Base-by-base conservation (phyloP, 2,797 vertebrate species). In the Clarias pachynema region DNA sequence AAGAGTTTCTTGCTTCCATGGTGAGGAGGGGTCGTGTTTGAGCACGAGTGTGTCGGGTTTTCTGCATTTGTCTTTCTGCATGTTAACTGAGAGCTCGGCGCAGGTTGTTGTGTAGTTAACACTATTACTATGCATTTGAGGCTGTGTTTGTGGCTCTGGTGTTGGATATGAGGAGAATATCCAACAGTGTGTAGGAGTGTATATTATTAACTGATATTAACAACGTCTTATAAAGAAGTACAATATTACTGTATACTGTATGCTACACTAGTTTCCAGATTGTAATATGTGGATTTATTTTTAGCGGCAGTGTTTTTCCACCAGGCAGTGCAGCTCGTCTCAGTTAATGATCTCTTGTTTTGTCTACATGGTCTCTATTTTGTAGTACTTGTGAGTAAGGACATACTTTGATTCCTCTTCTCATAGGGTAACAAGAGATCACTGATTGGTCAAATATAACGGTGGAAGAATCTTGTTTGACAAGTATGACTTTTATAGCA, bases 111-210 rank as follows among this genome's bases (percentile, higher is more conserved):
- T 90, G 85, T 86, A 78, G 91, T 91, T 90, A 90, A 90, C 86
- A 93, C 86, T 87, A 88, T 92, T 93, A 93, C 95, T 96, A 96
- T 96, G 95, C 95, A 96, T 93, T 93, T 81, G 85, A 90, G 65
- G 37, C 85, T 70, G 74, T 70, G 74, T 86, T 88, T 86, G 86
- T 85, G 85, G 73, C 77, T 62, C 66, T 87, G 74, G 81, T 31
- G 49, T 56, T 37, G 53, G 53, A 37, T 24, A 57, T 57, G 3
- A 72, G 56, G 78, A 70, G 40, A 57, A 85, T 49, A 49, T 12
- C 44, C 44, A 85, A 34, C 12, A 60, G 20, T 56, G 10, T 59
- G 69, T 75, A 68, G 34, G 56, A 70, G 56, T 63, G 22, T 88
- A 80, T 87, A 83, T 84, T 87, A 63, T 82, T 9, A 72, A n/a